Conservation (phyloP, 2,888 invertebrate genomes). For the Caenorhabditis becei region DNA sequence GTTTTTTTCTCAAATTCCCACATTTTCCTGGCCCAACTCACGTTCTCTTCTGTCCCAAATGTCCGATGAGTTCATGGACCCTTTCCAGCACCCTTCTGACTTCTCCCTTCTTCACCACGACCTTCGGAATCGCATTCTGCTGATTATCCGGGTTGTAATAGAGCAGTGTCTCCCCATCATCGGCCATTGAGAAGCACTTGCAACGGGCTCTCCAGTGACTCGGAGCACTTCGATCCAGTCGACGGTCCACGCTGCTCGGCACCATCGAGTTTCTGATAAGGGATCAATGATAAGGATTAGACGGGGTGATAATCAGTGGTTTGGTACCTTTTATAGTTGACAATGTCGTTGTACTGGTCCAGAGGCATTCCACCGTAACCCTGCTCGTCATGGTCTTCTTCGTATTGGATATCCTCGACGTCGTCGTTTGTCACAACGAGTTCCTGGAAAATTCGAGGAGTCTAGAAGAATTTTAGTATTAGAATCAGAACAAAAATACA, state of each 20-base stretch:
- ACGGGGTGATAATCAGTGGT: not conserved
- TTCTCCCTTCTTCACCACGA: conserved; percentile 73
- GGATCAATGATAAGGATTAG: not conserved
- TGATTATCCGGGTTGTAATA: conserved; percentile 61
- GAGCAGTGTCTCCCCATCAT: conserved; percentile 68
- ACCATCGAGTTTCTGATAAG: conserved; percentile 18
- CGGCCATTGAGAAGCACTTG: conserved; percentile 65
- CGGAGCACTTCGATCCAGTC: conserved; percentile 67
- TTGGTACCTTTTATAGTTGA: conserved; percentile 62
- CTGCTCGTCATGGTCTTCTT: conserved; percentile 58
- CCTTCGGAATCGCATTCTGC: conserved; percentile 59
- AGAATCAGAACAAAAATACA: no score
- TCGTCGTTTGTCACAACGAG: conserved; percentile 49
- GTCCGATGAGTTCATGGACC: conserved; percentile 72
- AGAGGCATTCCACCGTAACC: conserved; percentile 69
- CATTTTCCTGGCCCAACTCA: conserved; percentile 32
- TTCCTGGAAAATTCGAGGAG: conserved; percentile 52
- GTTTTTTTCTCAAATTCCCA: no score
- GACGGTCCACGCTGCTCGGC: conserved; percentile 44
- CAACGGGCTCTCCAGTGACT: conserved; percentile 73
- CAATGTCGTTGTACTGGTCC: conserved; percentile 69
- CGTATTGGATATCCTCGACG: conserved; percentile 52
- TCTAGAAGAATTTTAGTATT: no score
- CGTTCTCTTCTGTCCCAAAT: conserved; percentile 74
- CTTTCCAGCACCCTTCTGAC: conserved; percentile 69